These are phyloP conservation scores for Microhierax caerulescens DNA, from an alignment of 2,797 vertebrate genomes.

Conservation along the genomic window DNA sequence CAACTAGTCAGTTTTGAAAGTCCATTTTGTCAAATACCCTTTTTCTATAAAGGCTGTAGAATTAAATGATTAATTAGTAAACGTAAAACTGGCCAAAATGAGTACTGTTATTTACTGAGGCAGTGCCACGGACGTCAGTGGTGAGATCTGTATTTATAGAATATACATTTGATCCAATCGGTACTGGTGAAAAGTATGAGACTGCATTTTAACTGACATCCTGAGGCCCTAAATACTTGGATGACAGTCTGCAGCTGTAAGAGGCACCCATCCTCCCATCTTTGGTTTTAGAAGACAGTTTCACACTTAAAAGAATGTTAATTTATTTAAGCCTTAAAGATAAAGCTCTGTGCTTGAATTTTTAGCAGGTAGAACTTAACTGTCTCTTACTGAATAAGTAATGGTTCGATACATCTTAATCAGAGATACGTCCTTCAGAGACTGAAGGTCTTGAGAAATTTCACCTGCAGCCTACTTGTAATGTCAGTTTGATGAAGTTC, in stretches of 20 bases:
- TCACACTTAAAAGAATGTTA: neutral
- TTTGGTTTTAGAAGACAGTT: neutral
- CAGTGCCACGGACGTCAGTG: neutral
- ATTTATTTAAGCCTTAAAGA: neutral
- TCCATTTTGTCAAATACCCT: neutral
- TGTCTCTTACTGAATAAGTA: constrained; percentile 18
- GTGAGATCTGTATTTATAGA: neutral
- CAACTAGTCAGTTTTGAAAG: neutral
- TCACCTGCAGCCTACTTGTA: neutral
- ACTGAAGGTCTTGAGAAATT: neutral
- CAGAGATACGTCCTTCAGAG: neutral
- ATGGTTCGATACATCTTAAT: constrained; percentile 43
- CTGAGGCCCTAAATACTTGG: neutral
- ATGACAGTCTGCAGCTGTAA: accelerated
- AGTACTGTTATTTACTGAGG: neutral
- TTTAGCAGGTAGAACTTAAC: constrained; percentile 15
- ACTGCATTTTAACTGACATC: neutral
- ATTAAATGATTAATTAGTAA: neutral
- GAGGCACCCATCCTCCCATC: neutral
- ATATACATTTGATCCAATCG: neutral
- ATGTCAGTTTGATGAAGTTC: neutral
- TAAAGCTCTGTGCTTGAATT: neutral
- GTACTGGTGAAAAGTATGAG: neutral
- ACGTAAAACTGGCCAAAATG: neutral
- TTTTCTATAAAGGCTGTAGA: neutral